Conservation (phyloP, 2,888 invertebrate genomes). For the Synergus itoensis region DNA sequence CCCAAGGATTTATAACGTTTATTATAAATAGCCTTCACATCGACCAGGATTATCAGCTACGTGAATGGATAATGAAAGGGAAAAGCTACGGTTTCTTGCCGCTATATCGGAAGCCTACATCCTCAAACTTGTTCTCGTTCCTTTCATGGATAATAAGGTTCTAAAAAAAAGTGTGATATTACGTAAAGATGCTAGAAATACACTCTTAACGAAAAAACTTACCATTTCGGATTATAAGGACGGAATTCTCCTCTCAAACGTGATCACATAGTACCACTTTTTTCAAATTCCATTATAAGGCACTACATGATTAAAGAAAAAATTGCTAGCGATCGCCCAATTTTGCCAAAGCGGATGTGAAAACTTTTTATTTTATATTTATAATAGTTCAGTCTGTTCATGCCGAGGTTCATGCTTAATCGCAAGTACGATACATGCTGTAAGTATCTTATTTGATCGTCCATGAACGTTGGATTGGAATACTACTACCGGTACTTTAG, state of each 20-base stretch:
- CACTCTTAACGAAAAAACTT: slow-evolving; percentile 10
- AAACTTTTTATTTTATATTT: too few species aligned
- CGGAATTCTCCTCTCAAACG: slow-evolving; percentile 36
- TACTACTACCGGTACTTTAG: slow-evolving; percentile 47
- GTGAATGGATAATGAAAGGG: slow-evolving; percentile 34
- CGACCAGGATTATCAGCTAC: slow-evolving; percentile 14
- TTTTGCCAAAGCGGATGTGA: too few species aligned
- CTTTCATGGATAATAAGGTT: slow-evolving; percentile 13
- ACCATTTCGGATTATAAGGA: not conserved
- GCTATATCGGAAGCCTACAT: slow-evolving; percentile 32
- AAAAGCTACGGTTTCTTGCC: slow-evolving; percentile 33
- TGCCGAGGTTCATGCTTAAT: too few species aligned
- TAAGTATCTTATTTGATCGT: slow-evolving; percentile 30
- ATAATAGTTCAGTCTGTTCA: too few species aligned
- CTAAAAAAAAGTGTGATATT: slow-evolving; percentile 16
- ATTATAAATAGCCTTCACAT: slow-evolving; percentile 39
- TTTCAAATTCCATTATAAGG: not conserved
- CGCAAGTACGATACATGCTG: not conserved
- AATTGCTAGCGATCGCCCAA: too few species aligned
- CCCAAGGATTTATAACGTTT: slow-evolving; percentile 32
- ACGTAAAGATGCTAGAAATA: slow-evolving; percentile 17
- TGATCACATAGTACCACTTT: not conserved
- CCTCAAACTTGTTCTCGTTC: slow-evolving; percentile 27
- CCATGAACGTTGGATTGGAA: slow-evolving; percentile 39
- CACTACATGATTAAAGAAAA: not conserved